phyloP scores from a whole-genome alignment of 2,113 vertebrate species.

The Danionella cerebrum region DNA sequence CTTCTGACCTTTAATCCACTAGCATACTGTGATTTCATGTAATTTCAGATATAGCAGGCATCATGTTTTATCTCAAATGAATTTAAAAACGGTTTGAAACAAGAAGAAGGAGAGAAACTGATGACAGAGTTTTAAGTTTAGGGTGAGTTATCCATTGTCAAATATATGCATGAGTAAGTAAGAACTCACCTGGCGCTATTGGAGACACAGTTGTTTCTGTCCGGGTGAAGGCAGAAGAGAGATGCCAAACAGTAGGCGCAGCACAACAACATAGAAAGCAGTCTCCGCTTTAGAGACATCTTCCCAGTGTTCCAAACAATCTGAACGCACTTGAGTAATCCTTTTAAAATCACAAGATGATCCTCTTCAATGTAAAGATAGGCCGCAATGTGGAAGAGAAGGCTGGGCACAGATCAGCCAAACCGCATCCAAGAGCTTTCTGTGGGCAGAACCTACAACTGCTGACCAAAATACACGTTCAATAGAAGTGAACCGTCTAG shows the following conservation, averaged over 20 bases:
- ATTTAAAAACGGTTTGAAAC: too few species aligned
- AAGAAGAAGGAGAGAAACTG: too few species aligned
- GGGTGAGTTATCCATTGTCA: too few species aligned
- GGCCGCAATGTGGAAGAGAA: constrained; percentile 8
- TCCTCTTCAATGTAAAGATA: background rate
- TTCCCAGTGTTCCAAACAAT: constrained; percentile 35
- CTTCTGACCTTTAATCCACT: too few species aligned
- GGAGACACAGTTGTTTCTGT: constrained; percentile 55
- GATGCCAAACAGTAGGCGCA: constrained; percentile 62
- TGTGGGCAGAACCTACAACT: constrained; percentile 49
- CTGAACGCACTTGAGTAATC: background rate
- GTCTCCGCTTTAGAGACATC: constrained; percentile 61
- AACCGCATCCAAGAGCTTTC: background rate
- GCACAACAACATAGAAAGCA: constrained; percentile 64
- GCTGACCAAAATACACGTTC: constrained; percentile 59
- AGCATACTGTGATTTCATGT: too few species aligned
- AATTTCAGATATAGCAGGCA: too few species aligned
- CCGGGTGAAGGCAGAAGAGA: constrained; percentile 60
- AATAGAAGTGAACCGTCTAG: constrained; percentile 69
- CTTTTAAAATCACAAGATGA: background rate
- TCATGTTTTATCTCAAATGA: too few species aligned
- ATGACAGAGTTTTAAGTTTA: too few species aligned
- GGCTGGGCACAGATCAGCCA: constrained; percentile 11
- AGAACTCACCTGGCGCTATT: constrained; percentile 51
- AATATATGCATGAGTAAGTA: too few species aligned